phyloP scores from a whole-genome alignment of 2,888 invertebrate genomes.

The Hirtodrosophila duncani region DNA sequence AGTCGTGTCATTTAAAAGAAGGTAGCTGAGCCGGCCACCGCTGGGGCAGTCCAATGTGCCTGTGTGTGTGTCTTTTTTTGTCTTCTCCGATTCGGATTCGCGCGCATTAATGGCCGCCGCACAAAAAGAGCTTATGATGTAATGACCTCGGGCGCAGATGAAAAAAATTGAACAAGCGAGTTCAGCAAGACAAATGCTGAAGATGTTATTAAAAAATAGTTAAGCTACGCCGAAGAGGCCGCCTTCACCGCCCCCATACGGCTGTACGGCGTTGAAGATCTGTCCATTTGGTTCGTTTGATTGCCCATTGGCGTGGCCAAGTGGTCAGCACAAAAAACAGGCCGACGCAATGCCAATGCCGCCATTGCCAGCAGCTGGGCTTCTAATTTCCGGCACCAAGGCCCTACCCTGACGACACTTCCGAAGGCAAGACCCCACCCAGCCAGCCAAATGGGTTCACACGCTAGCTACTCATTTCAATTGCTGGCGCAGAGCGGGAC shows the following conservation, averaged over 20 bases:
- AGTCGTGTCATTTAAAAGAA: slow-evolving; percentile 73
- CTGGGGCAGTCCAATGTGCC: slow-evolving; percentile 27
- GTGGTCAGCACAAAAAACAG: slow-evolving; percentile 8
- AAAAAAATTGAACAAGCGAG: slow-evolving; percentile 37
- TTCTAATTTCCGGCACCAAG: slow-evolving; percentile 33
- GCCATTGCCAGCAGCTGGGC: slow-evolving; percentile 30
- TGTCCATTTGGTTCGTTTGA: slow-evolving; percentile 25
- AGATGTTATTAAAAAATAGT: slow-evolving; percentile 72
- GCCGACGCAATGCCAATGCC: slow-evolving; percentile 30
- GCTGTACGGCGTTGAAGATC: too few species aligned
- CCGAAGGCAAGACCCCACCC: not conserved
- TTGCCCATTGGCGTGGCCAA: slow-evolving; percentile 43
- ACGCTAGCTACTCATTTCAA: slow-evolving; percentile 52
- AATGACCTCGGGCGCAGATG: slow-evolving; percentile 56
- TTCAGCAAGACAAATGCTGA: slow-evolving; percentile 69
- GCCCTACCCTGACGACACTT: slow-evolving; percentile 12
- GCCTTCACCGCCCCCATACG: slow-evolving; percentile 1
- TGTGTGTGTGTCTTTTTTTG: slow-evolving; percentile 15
- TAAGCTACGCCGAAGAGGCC: slow-evolving; percentile 26
- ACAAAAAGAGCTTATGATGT: slow-evolving; percentile 67
- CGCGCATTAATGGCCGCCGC: slow-evolving; percentile 66
- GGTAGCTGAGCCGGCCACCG: slow-evolving; percentile 52
- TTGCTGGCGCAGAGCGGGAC: not conserved
- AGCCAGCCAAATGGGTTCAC: slow-evolving; percentile 40
- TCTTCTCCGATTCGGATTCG: slow-evolving; percentile 59